These are phyloP conservation scores for Conger conger DNA, from an alignment of 2,113 vertebrate genomes.

Conservation along the genomic window DNA sequence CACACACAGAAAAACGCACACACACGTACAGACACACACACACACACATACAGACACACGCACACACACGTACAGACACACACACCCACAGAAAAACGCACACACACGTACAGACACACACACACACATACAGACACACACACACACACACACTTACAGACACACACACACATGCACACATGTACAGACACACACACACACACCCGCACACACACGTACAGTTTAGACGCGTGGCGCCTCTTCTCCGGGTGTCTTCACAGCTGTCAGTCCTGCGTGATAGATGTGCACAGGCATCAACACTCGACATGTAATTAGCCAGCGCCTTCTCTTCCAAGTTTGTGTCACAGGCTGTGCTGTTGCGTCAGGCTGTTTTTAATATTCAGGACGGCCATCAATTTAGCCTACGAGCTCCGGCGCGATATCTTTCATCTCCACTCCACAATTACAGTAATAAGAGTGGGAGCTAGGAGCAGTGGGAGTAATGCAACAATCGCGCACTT, in stretches of 20 bases:
- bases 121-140: not conserved
- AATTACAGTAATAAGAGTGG: not conserved
- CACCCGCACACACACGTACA: not conserved
- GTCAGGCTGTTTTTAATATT: conserved; percentile 21
- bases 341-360: conserved; percentile 29
- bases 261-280: conserved; percentile 44
- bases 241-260: conserved; percentile 41
- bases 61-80: not conserved
- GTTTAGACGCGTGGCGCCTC: conserved; percentile 15
- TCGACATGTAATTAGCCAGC: conserved; percentile 48
- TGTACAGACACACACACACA: not conserved
- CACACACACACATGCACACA: not conserved
- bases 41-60: not conserved
- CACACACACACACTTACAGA: not conserved
- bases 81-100: not conserved
- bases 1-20: not conserved
- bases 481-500: not conserved
- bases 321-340: conserved; percentile 49
- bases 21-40: not conserved
- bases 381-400: conserved; percentile 1
- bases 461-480: not conserved
- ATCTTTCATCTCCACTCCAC: not conserved
- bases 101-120: not conserved
- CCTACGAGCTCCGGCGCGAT: not conserved
- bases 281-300: conserved; percentile 41